These are phyloP conservation scores for Hofmannophila pseudospretella DNA, from an alignment of 2,888 invertebrate species.

Conservation along the genomic window DNA sequence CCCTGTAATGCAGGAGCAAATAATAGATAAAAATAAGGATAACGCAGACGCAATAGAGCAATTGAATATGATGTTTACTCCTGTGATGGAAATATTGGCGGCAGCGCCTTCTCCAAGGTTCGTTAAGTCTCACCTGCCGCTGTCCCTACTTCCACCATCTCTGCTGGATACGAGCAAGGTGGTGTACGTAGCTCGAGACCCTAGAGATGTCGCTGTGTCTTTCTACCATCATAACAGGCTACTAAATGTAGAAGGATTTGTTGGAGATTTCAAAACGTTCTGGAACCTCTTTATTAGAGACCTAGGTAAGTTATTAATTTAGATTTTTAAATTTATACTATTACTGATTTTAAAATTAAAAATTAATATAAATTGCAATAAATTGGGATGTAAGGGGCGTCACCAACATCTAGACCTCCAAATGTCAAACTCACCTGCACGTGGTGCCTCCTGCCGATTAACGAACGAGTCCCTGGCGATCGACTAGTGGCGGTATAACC, in stretches of 20 bases:
- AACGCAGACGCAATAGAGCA: background rate
- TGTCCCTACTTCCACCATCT: constrained; percentile 80
- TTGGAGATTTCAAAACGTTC: constrained; percentile 68
- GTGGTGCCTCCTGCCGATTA: no score
- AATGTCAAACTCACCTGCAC: no score
- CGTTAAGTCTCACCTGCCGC: constrained; percentile 80
- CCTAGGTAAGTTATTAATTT: constrained; percentile 64
- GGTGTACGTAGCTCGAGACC: constrained; percentile 87
- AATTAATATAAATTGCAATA: no score
- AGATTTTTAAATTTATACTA: no score
- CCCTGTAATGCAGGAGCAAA: no score
- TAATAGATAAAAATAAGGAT: no score
- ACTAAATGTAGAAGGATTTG: constrained; percentile 58
- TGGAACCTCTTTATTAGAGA: constrained; percentile 78
- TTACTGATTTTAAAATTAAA: no score
- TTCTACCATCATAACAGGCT: constrained; percentile 63
- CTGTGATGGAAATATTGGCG: background rate
- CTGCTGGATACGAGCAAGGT: constrained; percentile 65
- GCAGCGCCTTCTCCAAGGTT: constrained; percentile 23
- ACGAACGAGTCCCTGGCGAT: no score
- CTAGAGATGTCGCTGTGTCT: constrained; percentile 88
- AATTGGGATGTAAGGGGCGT: no score
- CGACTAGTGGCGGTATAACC: no score
- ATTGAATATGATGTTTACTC: constrained; percentile 1
- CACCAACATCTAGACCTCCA: no score